Evolutionary conservation across 2,888 invertebrate genomes (phyloP).

Genomic region (Campaea margaritaria): DNA sequence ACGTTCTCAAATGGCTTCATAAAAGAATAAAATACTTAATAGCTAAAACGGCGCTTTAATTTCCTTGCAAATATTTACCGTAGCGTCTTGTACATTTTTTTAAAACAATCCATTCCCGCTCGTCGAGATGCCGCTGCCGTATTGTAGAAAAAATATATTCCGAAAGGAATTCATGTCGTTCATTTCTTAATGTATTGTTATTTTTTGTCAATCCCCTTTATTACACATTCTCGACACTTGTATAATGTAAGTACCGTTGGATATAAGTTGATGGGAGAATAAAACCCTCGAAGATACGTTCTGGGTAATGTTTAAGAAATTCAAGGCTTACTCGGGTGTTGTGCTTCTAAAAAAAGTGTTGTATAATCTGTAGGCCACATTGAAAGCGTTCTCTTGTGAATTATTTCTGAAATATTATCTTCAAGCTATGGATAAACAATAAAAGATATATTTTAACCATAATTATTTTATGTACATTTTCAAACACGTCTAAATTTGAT

Average conservation of each 20-base stretch:
- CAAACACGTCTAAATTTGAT: no score
- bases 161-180: slow-evolving; percentile 20
- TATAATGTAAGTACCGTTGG: slow-evolving; percentile 36
- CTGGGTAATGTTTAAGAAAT: slow-evolving; percentile 17
- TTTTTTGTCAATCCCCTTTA: slow-evolving; percentile 44
- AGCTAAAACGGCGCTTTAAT: background rate
- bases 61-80: slow-evolving; percentile 5
- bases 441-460: no score
- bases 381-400: slow-evolving; percentile 15
- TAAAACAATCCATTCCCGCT: slow-evolving; percentile 31
- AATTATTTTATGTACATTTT: no score
- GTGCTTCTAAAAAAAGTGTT: slow-evolving; percentile 21
- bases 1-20: background rate
- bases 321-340: slow-evolving; percentile 25
- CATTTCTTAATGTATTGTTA: slow-evolving; percentile 41
- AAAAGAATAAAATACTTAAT: slow-evolving; percentile 11
- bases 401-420: background rate
- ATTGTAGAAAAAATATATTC: slow-evolving; percentile 19
- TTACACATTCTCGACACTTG: slow-evolving; percentile 42
- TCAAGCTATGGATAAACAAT: background rate
- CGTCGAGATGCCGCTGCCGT: slow-evolving; percentile 11
- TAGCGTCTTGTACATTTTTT: slow-evolving; percentile 7
- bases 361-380: slow-evolving; percentile 15
- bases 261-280: slow-evolving; percentile 38
- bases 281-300: slow-evolving; percentile 24